Evolutionary conservation across 2,113 vertebrate species (phyloP), one percentile per base, ranked within the genome.

Genomic region (Cyprinodon tularosa): DNA sequence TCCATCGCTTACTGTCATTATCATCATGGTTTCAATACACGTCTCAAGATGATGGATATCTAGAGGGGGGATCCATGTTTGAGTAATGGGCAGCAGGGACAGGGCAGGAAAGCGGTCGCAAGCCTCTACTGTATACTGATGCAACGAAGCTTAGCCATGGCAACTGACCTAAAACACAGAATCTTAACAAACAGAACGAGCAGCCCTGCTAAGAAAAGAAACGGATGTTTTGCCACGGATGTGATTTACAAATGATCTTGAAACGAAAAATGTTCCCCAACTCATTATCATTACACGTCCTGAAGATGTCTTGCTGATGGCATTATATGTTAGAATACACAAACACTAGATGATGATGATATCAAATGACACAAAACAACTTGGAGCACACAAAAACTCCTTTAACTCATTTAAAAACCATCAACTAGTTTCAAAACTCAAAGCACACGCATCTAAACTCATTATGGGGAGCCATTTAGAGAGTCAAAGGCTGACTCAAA

Each of bases 1-100:
- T 89, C 82, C 74, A 81, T 89, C 75, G 83, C 57, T 1, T 2
- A 13, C 84, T 87, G 89, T 85, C 90, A 81, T 82, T 83, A 90
- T 84, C 88, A 90, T 88, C 88, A 85, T 77, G 81, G 89, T 87
- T 91, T 90, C 89, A 85, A 91, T 88, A 86, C 78, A 62, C 68
- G 77, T 73, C 84, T 81, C 88, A 80, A 74, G 73, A 84, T 90
- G 92, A 93, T 85, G 86, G 84, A 92, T 91, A 76, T 81, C 78
- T 80, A 81, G 86, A 84, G 70, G 76, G 77, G 87, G 71, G 86
- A 89, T 90, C 29, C 86, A 90, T 79, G 74, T 88, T 87, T 88
- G 90, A 91, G 89, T 89, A 86, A 91, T 87, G 88, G n/a, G 20
- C 77, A 42, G 87, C 82, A 80, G 71, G 69, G 73, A 77, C 3